Conservation (phyloP, 2,113 vertebrate genomes). For the Chaenogobius annularis region DNA sequence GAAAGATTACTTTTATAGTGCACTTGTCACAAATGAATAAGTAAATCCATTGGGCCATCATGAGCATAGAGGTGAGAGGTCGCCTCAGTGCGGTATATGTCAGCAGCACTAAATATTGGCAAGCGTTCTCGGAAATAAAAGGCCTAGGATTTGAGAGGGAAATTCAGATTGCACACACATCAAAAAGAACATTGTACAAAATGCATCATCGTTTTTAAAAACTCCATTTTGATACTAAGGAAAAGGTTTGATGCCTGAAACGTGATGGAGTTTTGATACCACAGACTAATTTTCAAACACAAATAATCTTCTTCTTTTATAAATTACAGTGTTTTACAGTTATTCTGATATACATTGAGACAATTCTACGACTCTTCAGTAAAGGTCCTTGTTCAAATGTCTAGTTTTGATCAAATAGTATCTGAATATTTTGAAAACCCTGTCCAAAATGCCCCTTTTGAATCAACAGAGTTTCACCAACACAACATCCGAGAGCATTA, state of each 20-base stretch:
- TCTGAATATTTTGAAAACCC: background rate
- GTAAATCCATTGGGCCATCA: background rate
- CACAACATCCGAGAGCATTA: constrained; percentile 39
- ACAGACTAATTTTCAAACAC: too few relatives aligned
- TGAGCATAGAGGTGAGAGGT: constrained; percentile 38
- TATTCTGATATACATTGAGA: too few relatives aligned
- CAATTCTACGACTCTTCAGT: too few relatives aligned
- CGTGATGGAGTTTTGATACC: too few relatives aligned
- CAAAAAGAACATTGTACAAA: background rate
- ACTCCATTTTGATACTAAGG: too few relatives aligned
- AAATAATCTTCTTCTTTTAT: too few relatives aligned
- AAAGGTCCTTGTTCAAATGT: too few relatives aligned
- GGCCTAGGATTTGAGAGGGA: constrained; percentile 16
- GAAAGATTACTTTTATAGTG: constrained; percentile 4
- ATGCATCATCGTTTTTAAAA: too few relatives aligned
- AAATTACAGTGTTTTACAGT: too few relatives aligned
- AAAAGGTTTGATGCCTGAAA: too few relatives aligned
- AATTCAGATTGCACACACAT: constrained; percentile 14
- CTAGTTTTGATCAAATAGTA: too few relatives aligned
- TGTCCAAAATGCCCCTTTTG: background rate
- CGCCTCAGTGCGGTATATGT: constrained; percentile 27
- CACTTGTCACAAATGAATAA: constrained; percentile 13
- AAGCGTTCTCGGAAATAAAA: constrained; percentile 53
- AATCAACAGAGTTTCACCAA: constrained; percentile 1
- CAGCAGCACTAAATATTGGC: constrained; percentile 55